Conservation (phyloP, 2,113 vertebrate genomes). For the Ctenomys sociabilis region DNA sequence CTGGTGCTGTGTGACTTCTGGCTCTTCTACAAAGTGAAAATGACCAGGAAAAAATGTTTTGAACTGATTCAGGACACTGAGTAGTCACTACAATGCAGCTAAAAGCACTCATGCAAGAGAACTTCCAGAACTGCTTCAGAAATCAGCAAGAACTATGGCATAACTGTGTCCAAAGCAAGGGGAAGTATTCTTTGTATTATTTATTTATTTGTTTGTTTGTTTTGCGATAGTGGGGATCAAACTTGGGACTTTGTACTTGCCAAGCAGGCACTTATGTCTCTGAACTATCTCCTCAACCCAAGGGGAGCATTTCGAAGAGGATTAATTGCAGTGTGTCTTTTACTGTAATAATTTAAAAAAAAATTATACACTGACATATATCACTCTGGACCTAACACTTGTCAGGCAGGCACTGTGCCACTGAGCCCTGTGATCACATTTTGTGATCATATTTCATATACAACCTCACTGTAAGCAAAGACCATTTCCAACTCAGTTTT, state of each 20-base stretch:
- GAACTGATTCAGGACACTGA: no score
- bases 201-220: no score
- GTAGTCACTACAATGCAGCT: neutral
- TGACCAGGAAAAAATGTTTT: no score
- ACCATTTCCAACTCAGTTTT: conserved; percentile 19
- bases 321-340: neutral
- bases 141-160: neutral
- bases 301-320: neutral
- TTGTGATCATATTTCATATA: neutral
- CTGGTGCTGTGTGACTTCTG: neutral
- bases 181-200: neutral
- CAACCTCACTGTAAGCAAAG: conserved; percentile 14
- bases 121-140: neutral
- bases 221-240: no score
- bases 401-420: no score
- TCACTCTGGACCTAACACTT: no score
- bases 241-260: no score
- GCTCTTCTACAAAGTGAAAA: neutral
- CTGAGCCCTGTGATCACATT: neutral
- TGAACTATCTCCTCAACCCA: no score
- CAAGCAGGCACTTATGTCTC: no score
- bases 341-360: neutral
- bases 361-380: no score
- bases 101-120: neutral
- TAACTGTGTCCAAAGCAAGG: neutral